Percentiles rank a stretch among this genome's conserved stretches.
These are phyloP conservation scores for Lophotriccus pileatus DNA, from an alignment of 2,797 vertebrate genomes.

Conservation along the genomic window DNA sequence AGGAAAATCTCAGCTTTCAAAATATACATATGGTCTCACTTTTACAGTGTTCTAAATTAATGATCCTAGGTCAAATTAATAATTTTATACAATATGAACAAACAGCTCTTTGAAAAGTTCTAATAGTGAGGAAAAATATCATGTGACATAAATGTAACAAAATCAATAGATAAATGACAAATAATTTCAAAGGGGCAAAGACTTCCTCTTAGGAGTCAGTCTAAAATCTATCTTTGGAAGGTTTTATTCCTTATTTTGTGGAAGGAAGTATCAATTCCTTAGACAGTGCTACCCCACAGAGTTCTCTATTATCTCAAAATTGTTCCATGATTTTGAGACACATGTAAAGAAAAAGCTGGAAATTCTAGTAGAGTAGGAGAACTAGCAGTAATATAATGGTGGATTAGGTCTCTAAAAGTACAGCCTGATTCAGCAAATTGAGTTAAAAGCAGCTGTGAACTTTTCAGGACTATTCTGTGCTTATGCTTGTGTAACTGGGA, in stretches of 20 bases:
- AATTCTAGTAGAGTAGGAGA: not conserved
- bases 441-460: not conserved
- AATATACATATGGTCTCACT: not conserved
- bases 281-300: not conserved
- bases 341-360: fast-evolving
- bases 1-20: not conserved
- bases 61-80: not conserved
- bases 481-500: not conserved
- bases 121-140: not conserved
- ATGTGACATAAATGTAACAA: not conserved
- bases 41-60: not conserved
- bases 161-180: not conserved
- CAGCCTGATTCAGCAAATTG: not conserved
- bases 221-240: not conserved
- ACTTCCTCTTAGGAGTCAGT: not conserved
- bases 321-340: not conserved
- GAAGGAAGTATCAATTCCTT: not conserved
- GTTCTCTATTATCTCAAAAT: not conserved
- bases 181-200: not conserved
- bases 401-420: not conserved
- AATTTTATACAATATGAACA: not conserved
- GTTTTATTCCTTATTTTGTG: not conserved
- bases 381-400: not conserved
- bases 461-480: not conserved
- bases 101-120: not conserved